These are phyloP conservation scores for Danio tinwini DNA, from an alignment of 2,797 vertebrate species.

Conservation along the genomic window DNA sequence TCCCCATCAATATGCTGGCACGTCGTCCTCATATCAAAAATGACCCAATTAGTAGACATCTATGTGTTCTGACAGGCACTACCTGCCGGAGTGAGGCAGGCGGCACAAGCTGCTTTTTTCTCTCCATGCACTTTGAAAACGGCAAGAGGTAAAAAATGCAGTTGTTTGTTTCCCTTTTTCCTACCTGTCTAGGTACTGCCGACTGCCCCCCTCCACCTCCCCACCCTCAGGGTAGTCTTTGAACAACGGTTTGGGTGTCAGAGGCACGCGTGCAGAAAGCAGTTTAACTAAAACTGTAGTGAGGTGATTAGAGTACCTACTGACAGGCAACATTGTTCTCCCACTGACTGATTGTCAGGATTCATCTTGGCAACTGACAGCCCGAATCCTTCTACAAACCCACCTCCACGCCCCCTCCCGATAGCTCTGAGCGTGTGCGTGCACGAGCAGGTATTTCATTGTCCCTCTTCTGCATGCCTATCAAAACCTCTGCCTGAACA, in stretches of 20 bases:
- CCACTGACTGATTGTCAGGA: constrained; percentile 68
- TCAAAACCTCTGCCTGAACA: constrained; percentile 57
- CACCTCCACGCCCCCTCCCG: constrained; percentile 42
- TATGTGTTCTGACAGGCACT: constrained; percentile 79
- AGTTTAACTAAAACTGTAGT: constrained; percentile 77
- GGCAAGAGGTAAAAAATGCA: constrained; percentile 45
- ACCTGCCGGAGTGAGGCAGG: constrained; percentile 70
- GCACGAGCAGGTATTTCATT: constrained; percentile 52
- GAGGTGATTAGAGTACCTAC: constrained; percentile 77
- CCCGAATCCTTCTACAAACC: constrained; percentile 53
- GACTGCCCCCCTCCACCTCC: constrained; percentile 37
- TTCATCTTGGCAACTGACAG: constrained; percentile 65
- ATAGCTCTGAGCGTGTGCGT: constrained; percentile 40
- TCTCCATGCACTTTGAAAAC: constrained; percentile 33
- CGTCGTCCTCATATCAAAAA: constrained; percentile 76
- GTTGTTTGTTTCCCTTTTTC: constrained; percentile 57
- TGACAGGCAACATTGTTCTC: constrained; percentile 81
- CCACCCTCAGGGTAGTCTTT: constrained; percentile 52
- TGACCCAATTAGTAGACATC: constrained; percentile 82
- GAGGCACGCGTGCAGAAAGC: constrained; percentile 66
- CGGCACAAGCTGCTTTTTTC: constrained; percentile 55
- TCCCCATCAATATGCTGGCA: constrained; percentile 67
- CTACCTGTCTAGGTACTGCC: constrained; percentile 48
- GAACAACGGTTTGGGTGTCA: constrained; percentile 63
- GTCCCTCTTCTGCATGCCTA: constrained; percentile 60